These are phyloP conservation scores for Tragulus kanchil DNA, from an alignment of 2,113 vertebrate genomes.

Conservation along the genomic window DNA sequence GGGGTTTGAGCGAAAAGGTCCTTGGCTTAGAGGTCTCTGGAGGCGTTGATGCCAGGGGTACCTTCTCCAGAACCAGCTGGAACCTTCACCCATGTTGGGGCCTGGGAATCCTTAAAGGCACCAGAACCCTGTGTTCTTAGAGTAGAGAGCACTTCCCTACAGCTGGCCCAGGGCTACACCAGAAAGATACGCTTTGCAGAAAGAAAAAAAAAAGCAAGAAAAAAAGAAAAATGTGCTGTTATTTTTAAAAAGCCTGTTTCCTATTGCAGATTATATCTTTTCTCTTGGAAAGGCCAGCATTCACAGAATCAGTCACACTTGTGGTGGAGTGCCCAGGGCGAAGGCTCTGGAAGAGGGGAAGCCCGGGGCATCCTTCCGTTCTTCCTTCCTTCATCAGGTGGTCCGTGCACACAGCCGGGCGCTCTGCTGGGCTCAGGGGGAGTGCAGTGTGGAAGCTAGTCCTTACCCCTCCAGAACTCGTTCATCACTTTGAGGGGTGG, in stretches of 20 bases:
- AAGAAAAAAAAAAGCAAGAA: conserved; percentile 33
- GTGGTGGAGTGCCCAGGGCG: fast-evolving
- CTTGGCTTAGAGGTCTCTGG: background rate
- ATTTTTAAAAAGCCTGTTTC: conserved; percentile 71
- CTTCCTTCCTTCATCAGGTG: background rate
- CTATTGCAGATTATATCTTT: conserved; percentile 69
- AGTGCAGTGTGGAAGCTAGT: too few species aligned
- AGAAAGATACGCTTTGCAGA: conserved; percentile 55
- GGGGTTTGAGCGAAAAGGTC: background rate
- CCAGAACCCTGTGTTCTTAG: background rate
- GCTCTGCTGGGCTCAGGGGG: background rate
- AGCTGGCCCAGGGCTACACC: background rate
- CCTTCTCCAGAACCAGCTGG: background rate
- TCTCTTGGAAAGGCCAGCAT: background rate
- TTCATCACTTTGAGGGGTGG: background rate
- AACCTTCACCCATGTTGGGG: background rate
- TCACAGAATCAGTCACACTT: background rate
- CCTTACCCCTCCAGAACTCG: background rate
- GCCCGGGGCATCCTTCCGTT: background rate
- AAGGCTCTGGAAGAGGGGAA: background rate
- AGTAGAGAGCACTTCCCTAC: conserved; percentile 11
- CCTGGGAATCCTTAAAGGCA: background rate
- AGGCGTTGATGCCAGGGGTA: background rate
- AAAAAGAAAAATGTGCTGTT: conserved; percentile 65
- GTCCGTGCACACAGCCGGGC: too few species aligned